Evolutionary conservation across 2,113 vertebrate genomes (phyloP).

Genomic region (Sardina pilchardus): DNA sequence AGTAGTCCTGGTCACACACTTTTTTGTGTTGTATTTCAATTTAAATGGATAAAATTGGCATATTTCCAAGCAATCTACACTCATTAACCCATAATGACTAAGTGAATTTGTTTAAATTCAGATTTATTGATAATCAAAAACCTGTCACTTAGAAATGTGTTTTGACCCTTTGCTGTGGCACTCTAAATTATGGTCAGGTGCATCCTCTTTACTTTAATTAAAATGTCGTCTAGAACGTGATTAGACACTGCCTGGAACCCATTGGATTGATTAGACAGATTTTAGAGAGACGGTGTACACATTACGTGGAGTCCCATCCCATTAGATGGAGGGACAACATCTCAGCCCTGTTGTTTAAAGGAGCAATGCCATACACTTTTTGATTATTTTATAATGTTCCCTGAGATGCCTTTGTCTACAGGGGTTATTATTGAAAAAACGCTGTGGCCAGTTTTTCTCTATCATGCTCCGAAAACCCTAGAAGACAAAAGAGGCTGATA

Average conservation of each 20-base stretch:
- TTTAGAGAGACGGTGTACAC: not conserved
- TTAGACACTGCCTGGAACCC: not conserved
- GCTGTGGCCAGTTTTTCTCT: too few relatives aligned
- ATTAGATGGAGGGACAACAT: not conserved
- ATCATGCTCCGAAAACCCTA: too few relatives aligned
- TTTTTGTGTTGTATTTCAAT: not conserved
- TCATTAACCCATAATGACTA: constrained; percentile 2
- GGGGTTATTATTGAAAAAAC: too few relatives aligned
- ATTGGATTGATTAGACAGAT: not conserved
- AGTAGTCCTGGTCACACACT: not conserved
- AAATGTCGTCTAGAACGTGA: not conserved
- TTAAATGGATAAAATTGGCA: constrained; percentile 1
- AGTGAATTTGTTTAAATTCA: not conserved
- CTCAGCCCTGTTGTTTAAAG: too few relatives aligned
- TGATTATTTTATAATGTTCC: too few relatives aligned
- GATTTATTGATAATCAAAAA: not conserved
- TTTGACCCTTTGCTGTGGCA: not conserved
- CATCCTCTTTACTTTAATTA: not conserved
- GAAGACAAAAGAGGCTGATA: too few relatives aligned
- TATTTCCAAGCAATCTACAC: not conserved
- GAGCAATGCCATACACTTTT: too few relatives aligned
- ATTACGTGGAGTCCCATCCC: not conserved
- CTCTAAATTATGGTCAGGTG: constrained; percentile 18
- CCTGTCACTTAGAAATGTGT: not conserved
- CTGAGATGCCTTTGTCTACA: too few relatives aligned